Base-by-base conservation (phyloP, 2,113 vertebrate genomes). In the Mohoua ochrocephala region DNA sequence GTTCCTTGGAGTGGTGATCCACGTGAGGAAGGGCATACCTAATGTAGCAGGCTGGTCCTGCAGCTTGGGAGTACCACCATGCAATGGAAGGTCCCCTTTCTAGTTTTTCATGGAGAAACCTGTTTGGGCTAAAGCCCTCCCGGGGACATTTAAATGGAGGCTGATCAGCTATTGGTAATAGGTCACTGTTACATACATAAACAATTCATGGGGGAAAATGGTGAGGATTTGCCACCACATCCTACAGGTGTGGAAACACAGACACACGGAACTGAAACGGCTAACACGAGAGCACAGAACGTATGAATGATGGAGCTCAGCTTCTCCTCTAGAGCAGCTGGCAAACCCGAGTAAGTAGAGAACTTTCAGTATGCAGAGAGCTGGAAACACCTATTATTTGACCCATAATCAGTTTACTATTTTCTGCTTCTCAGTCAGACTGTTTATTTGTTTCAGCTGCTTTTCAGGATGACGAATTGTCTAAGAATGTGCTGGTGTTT, bases 401-500 rank as follows among this genome's bases (percentile, higher is more conserved):
- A 91, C 83, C 91, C 52, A 12, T 70, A 59, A 27, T 88, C 91
- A 86, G 92, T 97, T 95, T 97, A 95, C 91, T 91, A 69, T 93
- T 96, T 96, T 93, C 77, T 96, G 85, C 88, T 93, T 85, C 70
- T 95, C 23, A 39, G 70, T 71, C 88, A 84, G 86, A 90, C 91
- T 92, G 80, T 95, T 97, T 92, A 83, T 96, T 94, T 95, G 91
- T 94, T 96, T 96, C 93, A 75, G 21, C 91, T 96, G 93, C 89
- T 96, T 84, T 93, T 96, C 73, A 93, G 95, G 84, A 97, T 98
- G 97, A 97, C 54, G 1, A 80, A 82, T 97, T 95, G 96, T 97
- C 97, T 98, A 97, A 96, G 97, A 97, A 97, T 98, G 91, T 82
- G 71, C 56, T 86, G 50, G 75, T 93, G 88, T 83, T 91, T 73